Conservation (phyloP, 2,797 vertebrate species). For the Adrianichthys oophorus region DNA sequence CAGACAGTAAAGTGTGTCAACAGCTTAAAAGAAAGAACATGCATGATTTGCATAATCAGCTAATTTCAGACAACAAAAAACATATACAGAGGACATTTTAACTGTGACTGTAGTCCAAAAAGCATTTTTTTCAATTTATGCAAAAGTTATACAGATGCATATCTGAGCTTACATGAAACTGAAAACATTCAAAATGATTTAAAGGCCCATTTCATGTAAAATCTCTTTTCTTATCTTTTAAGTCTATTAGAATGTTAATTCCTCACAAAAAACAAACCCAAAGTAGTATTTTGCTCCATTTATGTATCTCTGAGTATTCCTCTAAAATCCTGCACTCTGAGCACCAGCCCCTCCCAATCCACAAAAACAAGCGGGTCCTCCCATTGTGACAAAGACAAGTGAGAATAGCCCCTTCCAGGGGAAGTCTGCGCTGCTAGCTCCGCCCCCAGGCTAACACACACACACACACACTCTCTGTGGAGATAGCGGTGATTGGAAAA, state of each 20-base stretch:
- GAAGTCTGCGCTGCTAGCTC: too few relatives aligned
- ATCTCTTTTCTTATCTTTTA: slow-evolving; percentile 2
- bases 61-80: background rate
- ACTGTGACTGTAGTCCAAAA: slow-evolving; percentile 23
- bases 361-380: too few relatives aligned
- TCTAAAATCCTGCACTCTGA: too few relatives aligned
- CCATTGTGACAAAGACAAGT: too few relatives aligned
- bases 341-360: too few relatives aligned
- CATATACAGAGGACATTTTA: slow-evolving; percentile 31
- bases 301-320: too few relatives aligned
- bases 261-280: too few relatives aligned
- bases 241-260: background rate
- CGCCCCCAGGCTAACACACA: too few relatives aligned
- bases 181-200: slow-evolving; percentile 14
- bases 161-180: slow-evolving; percentile 18
- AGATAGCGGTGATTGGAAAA: too few relatives aligned
- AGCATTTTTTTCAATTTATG: slow-evolving; percentile 15
- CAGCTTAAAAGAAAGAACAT: background rate
- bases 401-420: too few relatives aligned
- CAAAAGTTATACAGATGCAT: slow-evolving; percentile 26
- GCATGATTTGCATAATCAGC: slow-evolving; percentile 17
- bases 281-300: background rate
- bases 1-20: slow-evolving; percentile 12
- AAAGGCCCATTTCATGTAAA: too few relatives aligned
- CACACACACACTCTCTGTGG: too few relatives aligned